These are phyloP conservation scores for Enteromius trimaculatus DNA, from an alignment of 2,797 vertebrate genomes.

Conservation along the genomic window DNA sequence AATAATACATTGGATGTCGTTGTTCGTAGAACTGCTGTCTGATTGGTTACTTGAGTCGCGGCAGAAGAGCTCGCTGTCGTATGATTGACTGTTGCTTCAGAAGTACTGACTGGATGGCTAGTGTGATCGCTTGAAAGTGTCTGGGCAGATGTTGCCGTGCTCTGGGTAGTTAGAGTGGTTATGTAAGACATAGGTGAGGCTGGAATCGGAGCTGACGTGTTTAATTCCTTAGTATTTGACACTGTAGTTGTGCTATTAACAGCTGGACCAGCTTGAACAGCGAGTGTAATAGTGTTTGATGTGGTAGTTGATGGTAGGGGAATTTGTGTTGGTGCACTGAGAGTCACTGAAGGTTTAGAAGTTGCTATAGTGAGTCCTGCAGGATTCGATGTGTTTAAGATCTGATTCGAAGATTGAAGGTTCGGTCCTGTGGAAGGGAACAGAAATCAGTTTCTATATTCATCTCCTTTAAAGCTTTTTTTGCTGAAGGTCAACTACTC, in stretches of 20 bases:
- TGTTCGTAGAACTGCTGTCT: conserved; percentile 22
- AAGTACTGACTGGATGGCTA: not conserved
- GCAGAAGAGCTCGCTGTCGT: not conserved
- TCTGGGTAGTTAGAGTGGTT: not conserved
- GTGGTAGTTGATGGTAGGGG: not conserved
- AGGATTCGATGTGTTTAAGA: conserved; percentile 1
- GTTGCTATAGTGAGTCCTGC: not conserved
- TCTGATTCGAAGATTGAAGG: not conserved
- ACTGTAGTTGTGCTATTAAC: not conserved
- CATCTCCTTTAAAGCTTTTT: not conserved
- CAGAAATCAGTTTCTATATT: not conserved
- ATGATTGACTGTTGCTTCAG: conserved; percentile 11
- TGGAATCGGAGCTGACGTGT: not conserved
- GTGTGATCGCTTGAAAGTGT: conserved; percentile 8
- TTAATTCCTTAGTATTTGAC: not conserved
- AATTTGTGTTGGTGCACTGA: not conserved
- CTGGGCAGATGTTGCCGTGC: conserved; percentile 1
- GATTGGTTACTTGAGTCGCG: conserved; percentile 37
- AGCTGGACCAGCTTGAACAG: not conserved
- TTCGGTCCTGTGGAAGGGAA: conserved; percentile 1
- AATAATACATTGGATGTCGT: not conserved
- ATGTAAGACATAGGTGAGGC: not conserved
- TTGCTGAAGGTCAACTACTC: not conserved
- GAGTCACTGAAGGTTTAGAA: not conserved
- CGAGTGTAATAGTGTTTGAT: not conserved